Percentiles rank a stretch among this genome's conserved stretches.
Evolutionary conservation across 2,888 invertebrate species (phyloP).

Genomic region (Stenichneumon culpator): DNA sequence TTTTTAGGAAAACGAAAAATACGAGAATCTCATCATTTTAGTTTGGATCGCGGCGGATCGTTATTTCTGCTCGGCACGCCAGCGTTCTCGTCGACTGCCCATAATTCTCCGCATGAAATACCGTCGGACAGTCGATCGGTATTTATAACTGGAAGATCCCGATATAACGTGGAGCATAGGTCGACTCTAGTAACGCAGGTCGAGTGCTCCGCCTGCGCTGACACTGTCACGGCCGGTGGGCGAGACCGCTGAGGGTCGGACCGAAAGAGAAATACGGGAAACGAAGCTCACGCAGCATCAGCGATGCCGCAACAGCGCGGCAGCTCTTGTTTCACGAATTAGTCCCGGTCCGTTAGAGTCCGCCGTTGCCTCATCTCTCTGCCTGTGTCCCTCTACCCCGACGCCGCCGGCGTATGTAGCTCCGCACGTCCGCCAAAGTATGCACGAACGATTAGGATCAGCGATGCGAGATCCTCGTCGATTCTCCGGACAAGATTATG

Average conservation of each 20-base stretch:
- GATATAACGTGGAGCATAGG: not conserved
- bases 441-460: constrained; percentile 84
- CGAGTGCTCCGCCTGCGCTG: constrained; percentile 23
- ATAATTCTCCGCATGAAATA: not conserved
- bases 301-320: constrained; percentile 51
- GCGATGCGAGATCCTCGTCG: constrained; percentile 82
- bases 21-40: not conserved
- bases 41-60: not conserved
- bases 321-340: constrained; percentile 75
- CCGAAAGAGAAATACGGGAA: constrained; percentile 56
- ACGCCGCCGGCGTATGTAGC: constrained; percentile 57
- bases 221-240: constrained; percentile 56
- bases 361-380: constrained; percentile 61
- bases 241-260: constrained; percentile 55
- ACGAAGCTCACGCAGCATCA: constrained; percentile 30
- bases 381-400: constrained; percentile 47
- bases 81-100: not conserved
- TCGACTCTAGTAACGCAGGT: not conserved
- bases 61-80: not conserved
- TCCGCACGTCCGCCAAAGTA: constrained; percentile 76
- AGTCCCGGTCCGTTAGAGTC: constrained; percentile 78
- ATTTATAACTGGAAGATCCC: not conserved
- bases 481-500: constrained; percentile 80
- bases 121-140: not conserved
- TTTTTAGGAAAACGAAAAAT: not conserved